Evolutionary conservation across 2,888 invertebrate genomes (phyloP).

Genomic region (Ormyrus pomaceus): DNA sequence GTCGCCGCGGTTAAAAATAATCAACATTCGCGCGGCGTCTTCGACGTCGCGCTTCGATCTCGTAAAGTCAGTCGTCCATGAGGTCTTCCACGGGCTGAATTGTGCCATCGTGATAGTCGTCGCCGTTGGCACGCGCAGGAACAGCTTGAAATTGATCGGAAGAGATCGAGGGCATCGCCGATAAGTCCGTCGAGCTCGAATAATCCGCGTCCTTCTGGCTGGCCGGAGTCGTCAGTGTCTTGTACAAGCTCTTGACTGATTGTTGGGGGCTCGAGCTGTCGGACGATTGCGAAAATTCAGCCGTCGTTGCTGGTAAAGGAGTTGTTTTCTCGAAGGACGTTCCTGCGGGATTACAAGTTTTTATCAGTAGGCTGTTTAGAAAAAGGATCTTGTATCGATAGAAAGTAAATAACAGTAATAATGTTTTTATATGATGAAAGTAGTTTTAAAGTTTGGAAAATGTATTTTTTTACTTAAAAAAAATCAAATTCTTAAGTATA

Average conservation of each 20-base stretch:
- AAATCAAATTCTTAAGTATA: too few relatives aligned
- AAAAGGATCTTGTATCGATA: too few relatives aligned
- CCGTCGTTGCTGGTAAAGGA: neutral
- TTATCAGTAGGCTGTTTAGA: too few relatives aligned
- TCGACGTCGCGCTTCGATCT: conserved; percentile 42
- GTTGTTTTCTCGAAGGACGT: conserved; percentile 17
- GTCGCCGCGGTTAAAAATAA: neutral
- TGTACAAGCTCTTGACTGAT: conserved; percentile 34
- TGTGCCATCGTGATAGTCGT: conserved; percentile 35
- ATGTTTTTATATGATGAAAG: too few relatives aligned
- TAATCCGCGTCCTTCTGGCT: conserved; percentile 7
- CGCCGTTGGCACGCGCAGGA: neutral
- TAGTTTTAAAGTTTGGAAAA: too few relatives aligned
- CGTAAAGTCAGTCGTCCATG: conserved; percentile 53
- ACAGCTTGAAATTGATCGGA: conserved; percentile 35
- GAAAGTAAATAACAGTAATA: too few relatives aligned
- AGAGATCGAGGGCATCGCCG: conserved; percentile 31
- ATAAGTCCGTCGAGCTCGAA: conserved; percentile 26
- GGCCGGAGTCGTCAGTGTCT: conserved; percentile 27
- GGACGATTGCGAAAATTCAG: neutral
- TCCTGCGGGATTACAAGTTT: neutral
- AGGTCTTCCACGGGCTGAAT: conserved; percentile 38
- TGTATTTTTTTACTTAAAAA: too few relatives aligned
- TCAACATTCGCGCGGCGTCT: neutral
- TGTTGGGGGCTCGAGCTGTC: neutral